phyloP scores from a whole-genome alignment of 1,140 invertebrate species.

The Caerostris darwini region DNA sequence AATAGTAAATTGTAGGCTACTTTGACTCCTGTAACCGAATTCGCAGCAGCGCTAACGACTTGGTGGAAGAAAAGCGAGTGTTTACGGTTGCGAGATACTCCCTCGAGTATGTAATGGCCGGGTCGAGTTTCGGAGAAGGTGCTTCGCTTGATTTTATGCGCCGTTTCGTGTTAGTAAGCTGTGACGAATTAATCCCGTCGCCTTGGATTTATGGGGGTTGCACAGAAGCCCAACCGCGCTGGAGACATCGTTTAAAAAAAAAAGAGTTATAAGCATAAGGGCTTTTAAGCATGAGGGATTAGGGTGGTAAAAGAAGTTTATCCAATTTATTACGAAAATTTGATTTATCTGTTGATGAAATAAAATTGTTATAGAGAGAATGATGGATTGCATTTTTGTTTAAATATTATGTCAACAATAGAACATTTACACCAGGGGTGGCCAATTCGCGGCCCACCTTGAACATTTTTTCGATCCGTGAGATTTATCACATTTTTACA shows the following conservation, averaged over 20 bases:
- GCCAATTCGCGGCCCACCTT: too few relatives aligned
- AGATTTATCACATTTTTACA: too few relatives aligned
- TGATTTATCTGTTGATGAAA: neutral
- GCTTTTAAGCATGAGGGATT: neutral
- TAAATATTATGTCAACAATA: too few relatives aligned
- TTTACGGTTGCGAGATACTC: conserved; percentile 3
- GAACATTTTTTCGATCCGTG: too few relatives aligned
- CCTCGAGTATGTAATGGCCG: neutral
- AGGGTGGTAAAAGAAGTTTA: neutral
- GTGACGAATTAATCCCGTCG: conserved; percentile 26
- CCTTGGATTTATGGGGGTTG: neutral
- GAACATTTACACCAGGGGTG: too few relatives aligned
- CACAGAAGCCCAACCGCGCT: neutral
- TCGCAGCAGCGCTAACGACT: conserved; percentile 22
- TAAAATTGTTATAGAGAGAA: neutral
- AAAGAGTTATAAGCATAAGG: neutral
- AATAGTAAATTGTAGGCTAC: neutral
- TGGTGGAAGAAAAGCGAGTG: neutral
- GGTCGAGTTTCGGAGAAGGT: neutral
- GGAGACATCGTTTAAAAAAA: conserved; percentile 20
- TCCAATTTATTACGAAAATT: neutral
- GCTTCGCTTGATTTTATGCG: conserved; percentile 31
- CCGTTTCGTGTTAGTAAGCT: conserved; percentile 27
- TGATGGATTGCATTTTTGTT: neutral
- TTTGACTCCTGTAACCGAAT: conserved; percentile 13